Evolutionary conservation across 1,140 invertebrate genomes (phyloP), one percentile per base, ranked within the genome.

Genomic region (Daktulosphaira vitifoliae): DNA sequence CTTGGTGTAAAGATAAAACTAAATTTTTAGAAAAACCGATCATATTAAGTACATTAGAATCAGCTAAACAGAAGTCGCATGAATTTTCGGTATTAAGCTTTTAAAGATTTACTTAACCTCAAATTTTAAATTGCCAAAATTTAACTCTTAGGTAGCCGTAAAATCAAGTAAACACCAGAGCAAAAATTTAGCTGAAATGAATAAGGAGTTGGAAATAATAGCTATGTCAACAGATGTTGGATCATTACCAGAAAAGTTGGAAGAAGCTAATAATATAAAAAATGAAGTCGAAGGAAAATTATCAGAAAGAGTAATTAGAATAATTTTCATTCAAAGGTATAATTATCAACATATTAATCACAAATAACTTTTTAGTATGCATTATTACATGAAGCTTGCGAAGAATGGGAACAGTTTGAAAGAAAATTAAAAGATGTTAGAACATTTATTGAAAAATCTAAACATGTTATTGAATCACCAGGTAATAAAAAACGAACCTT

Each of bases 361-460:
- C 51, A 29, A 33, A 5, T 33, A 11, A 33, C 29, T 33, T 6
- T 33, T 6, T 73, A 91, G 88, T 89, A 89, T 74, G 84, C 89
- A 26, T 76, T 92, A 66, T 79, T 96, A 64, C 88, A 92, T 81
- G 92, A 96, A 76, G 85, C 90, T 33, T 87, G 86, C 39, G 91
- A 94, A 74, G 92, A 95, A 78, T 95, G 92, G 89, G 91, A 95
- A 74, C 89, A 94, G 76, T 96, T 91, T 75, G 92, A 96, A 74
- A 87, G 83, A 73, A 96, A 96, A 74, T 82, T 96, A 73, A 90
- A 89, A 74, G 92, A 96, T 69, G 88, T 91, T 15, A 84, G 83
- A 65, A 78, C 79, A 59, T 97, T 92, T 90, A 81, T 94, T 64
- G 91, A 95, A 54, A 92, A 93, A 70, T 85, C 90, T 25, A 80